A percentile compares a stretch with the other conserved stretches of the same genome.
Evolutionary conservation across 2,113 vertebrate genomes (phyloP).

Genomic region (Thalassarche chlororhynchos): DNA sequence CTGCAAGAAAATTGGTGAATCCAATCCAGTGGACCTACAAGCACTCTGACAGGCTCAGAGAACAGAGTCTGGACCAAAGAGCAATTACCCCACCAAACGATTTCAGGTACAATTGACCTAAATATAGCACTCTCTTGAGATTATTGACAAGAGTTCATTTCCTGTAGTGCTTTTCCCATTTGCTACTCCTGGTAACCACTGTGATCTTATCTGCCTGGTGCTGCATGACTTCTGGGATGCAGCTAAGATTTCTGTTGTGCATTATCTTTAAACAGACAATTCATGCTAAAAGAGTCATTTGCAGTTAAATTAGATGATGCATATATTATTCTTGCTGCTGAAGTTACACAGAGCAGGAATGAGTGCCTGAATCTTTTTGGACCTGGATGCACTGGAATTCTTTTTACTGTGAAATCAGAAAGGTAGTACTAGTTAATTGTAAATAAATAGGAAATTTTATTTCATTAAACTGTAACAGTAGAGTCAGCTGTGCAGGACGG

Average conservation of each 20-base stretch:
- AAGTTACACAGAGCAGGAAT: neutral
- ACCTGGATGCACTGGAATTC: neutral
- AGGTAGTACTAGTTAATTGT: neutral
- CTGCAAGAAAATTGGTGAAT: conserved; percentile 84
- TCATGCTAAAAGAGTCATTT: conserved; percentile 69
- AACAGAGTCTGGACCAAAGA: conserved; percentile 81
- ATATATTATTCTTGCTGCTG: neutral
- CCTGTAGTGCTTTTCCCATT: conserved; percentile 57
- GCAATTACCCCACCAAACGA: conserved; percentile 73
- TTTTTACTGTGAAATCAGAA: neutral
- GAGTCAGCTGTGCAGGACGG: neutral
- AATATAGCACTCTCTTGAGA: conserved; percentile 51
- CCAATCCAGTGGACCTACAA: conserved; percentile 63
- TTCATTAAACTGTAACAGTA: neutral
- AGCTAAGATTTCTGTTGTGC: conserved; percentile 59
- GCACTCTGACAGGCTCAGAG: conserved; percentile 68
- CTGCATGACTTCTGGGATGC: conserved; percentile 71
- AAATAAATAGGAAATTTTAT: neutral
- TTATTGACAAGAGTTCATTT: conserved; percentile 55
- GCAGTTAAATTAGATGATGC: conserved; percentile 71
- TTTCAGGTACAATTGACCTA: conserved; percentile 84
- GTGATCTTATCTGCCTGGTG: conserved; percentile 62
- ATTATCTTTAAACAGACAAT: conserved; percentile 69
- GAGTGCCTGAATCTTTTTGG: neutral
- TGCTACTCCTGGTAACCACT: conserved; percentile 34